These are phyloP conservation scores for Tamandua tetradactyla DNA, from an alignment of 2,797 vertebrate genomes.

Conservation along the genomic window DNA sequence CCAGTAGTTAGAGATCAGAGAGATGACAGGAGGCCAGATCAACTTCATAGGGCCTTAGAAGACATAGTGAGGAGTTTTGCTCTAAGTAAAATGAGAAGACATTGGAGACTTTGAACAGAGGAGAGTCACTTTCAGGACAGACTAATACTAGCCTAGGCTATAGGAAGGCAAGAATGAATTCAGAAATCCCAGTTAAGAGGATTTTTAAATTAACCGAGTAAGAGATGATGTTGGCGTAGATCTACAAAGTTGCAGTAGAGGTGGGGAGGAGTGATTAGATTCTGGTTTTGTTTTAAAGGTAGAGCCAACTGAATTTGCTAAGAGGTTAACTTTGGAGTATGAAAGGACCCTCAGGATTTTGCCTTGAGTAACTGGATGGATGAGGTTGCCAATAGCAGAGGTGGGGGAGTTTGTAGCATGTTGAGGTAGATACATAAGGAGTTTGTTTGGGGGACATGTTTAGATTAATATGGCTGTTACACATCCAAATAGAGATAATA, in stretches of 20 bases:
- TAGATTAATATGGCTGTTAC: not conserved
- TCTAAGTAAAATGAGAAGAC: not conserved
- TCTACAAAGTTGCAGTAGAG: not conserved
- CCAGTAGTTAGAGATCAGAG: not conserved
- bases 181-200: not conserved
- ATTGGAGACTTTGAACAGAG: not conserved
- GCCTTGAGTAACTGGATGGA: not conserved
- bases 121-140: not conserved
- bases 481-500: not conserved
- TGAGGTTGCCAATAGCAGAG: not conserved
- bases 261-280: not conserved
- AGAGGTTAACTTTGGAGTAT: not conserved
- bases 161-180: not conserved
- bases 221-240: not conserved
- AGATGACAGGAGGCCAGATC: not conserved
- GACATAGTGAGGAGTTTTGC: not conserved
- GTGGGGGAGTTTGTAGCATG: not conserved
- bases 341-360: not conserved
- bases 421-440: not conserved
- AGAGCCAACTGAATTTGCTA: not conserved
- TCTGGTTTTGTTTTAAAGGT: slow-evolving; percentile 11
- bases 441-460: not conserved
- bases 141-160: not conserved
- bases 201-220: not conserved
- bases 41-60: not conserved